These are phyloP conservation scores for Phacellophora camtschatica DNA, from an alignment of 30 jellyfish, hydroid and myxozoan genomes.

Conservation along the genomic window DNA sequence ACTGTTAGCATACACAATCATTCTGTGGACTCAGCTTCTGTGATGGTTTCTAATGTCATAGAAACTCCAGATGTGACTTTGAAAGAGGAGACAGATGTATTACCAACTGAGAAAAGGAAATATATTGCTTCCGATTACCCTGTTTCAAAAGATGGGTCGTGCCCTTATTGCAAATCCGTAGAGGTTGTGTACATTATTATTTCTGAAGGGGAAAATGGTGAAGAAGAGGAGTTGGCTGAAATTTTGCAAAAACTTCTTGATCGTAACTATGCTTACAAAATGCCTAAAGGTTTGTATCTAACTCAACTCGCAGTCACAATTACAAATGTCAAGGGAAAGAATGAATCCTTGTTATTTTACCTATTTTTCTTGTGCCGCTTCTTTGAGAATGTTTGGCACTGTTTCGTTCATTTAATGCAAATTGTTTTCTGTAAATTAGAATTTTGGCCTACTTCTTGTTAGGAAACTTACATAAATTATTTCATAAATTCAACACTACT, in stretches of 20 bases:
- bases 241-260: constrained; percentile 46
- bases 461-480: no score
- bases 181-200: constrained; percentile 86
- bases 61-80: neutral
- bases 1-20: neutral
- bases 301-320: no score
- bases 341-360: no score
- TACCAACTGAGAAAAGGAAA: neutral
- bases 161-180: constrained; percentile 86
- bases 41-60: neutral
- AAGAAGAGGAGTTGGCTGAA: constrained; percentile 63
- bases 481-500: no score
- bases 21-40: neutral
- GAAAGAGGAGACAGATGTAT: neutral
- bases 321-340: no score
- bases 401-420: no score
- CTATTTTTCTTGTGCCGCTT: no score
- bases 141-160: constrained; percentile 80
- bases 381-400: no score
- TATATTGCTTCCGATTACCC: constrained; percentile 87
- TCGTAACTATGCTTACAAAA: constrained; percentile 54
- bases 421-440: no score
- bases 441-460: no score
- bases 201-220: constrained; percentile 11
- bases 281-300: constrained; percentile 75